Conservation (phyloP, 2,888 invertebrate species). For the Cataglyphis altisquamis region DNA sequence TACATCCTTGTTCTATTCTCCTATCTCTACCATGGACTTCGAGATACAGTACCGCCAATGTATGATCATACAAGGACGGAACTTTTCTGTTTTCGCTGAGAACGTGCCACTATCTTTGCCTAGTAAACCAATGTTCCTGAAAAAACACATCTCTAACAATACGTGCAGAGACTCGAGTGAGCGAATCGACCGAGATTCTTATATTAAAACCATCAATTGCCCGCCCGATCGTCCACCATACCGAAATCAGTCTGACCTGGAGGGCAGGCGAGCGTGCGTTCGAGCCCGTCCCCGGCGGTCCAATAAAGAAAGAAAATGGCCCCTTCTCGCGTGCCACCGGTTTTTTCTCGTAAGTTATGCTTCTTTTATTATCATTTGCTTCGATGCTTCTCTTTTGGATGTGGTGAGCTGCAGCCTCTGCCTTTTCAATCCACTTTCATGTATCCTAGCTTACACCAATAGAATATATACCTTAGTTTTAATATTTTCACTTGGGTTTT, state of each 20-base stretch:
- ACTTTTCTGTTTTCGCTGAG: conserved; percentile 39
- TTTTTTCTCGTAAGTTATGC: conserved; percentile 86
- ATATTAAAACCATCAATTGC: conserved; percentile 70
- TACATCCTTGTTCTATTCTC: background rate
- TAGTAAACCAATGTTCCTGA: conserved; percentile 61
- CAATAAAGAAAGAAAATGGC: conserved; percentile 78
- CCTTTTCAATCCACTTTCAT: conserved; percentile 49
- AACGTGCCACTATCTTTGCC: conserved; percentile 35
- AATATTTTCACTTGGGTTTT: conserved; percentile 61
- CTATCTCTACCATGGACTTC: conserved; percentile 22
- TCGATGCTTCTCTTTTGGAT: conserved; percentile 84
- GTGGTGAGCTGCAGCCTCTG: conserved; percentile 80
- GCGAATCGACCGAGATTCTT: conserved; percentile 58
- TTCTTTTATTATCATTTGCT: conserved; percentile 87
- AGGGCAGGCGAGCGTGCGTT: conserved; percentile 84
- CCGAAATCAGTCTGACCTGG: conserved; percentile 82
- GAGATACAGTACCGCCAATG: conserved; percentile 22
- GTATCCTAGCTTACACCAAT: conserved; percentile 40
- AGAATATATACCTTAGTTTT: conserved; percentile 56
- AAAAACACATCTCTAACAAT: conserved; percentile 58
- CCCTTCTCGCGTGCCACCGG: conserved; percentile 84
- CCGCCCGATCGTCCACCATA: conserved; percentile 78
- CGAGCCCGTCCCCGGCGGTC: conserved; percentile 80
- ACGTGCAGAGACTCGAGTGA: conserved; percentile 68
- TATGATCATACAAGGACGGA: conserved; percentile 17